Conservation (phyloP, 2,113 vertebrate genomes). For the Coracopsis vasa region DNA sequence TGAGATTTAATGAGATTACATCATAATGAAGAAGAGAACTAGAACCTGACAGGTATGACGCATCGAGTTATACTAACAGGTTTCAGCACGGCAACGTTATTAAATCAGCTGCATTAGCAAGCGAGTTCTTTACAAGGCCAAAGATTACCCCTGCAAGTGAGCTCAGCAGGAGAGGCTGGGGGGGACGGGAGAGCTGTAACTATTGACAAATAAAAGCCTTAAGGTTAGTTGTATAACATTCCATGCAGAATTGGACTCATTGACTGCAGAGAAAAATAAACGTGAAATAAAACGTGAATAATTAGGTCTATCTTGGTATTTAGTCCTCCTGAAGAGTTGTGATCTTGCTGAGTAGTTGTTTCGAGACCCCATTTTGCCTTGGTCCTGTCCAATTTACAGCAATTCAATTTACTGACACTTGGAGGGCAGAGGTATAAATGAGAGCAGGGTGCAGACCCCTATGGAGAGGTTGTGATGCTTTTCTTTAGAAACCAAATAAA, state of each 20-base stretch:
- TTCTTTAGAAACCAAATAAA: background rate
- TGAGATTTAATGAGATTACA: conserved; percentile 79
- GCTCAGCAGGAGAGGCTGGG: background rate
- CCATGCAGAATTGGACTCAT: conserved; percentile 56
- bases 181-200: background rate
- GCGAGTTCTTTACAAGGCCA: conserved; percentile 50
- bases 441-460: background rate
- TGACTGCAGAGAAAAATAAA: conserved; percentile 23
- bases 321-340: background rate
- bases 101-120: conserved; percentile 59
- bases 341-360: background rate
- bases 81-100: conserved; percentile 52
- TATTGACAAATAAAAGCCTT: conserved; percentile 10
- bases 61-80: conserved; percentile 74
- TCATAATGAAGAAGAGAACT: conserved; percentile 77
- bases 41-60: conserved; percentile 74
- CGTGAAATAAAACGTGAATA: background rate
- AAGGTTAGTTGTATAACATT: conserved; percentile 70
- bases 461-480: background rate
- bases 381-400: background rate
- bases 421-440: background rate
- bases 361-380: background rate
- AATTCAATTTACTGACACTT: background rate
- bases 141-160: background rate
- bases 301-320: conserved; percentile 21